Conservation (phyloP, 2,888 invertebrate species). For the Yponomeuta plumbellus region DNA sequence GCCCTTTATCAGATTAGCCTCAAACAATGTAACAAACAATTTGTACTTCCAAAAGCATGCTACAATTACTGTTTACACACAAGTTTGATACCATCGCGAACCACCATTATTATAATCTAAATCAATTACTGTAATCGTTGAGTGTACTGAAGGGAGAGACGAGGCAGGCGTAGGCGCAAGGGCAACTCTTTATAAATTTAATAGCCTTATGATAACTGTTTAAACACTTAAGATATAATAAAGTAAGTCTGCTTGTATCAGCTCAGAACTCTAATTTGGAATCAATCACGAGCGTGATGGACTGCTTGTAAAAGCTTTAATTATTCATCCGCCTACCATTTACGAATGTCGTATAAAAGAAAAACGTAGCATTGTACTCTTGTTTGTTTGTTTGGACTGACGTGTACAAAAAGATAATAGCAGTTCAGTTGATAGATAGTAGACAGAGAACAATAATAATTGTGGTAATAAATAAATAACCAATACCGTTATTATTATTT, state of each 20-base stretch:
- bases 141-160: conserved; percentile 7
- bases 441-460: neutral
- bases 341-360: neutral
- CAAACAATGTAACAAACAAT: conserved; percentile 14
- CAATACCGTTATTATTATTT: no score
- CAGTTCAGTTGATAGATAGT: conserved; percentile 14
- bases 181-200: conserved; percentile 50
- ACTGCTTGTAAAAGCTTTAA: conserved; percentile 2
- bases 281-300: conserved; percentile 6
- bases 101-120: conserved; percentile 62
- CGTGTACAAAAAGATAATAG: neutral
- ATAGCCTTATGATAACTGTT: conserved; percentile 60
- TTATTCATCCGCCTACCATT: conserved; percentile 9
- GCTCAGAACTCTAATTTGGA: conserved; percentile 27
- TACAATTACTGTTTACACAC: conserved; percentile 50
- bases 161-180: conserved; percentile 48
- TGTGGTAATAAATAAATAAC: no score
- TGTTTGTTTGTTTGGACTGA: no score
- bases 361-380: no score
- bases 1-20: conserved; percentile 13
- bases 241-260: conserved; percentile 48
- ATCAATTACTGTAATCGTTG: conserved; percentile 64
- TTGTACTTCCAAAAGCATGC: conserved; percentile 5
- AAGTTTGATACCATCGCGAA: conserved; percentile 45
- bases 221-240: conserved; percentile 67